These are phyloP conservation scores for Xiphorhynchus elegans DNA, from an alignment of 2,113 vertebrate species.

Conservation along the genomic window DNA sequence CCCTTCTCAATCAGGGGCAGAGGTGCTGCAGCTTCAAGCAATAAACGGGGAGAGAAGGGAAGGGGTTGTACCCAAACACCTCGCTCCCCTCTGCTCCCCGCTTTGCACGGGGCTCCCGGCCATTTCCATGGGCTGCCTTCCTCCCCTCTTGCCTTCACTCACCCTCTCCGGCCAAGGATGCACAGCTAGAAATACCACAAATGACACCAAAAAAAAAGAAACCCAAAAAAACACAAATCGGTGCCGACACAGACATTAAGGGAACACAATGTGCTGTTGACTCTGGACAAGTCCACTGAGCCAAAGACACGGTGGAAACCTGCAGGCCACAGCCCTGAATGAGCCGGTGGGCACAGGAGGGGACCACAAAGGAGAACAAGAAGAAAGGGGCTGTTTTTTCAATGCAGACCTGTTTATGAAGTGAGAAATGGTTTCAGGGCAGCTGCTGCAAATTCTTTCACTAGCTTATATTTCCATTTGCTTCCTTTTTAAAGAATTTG, in stretches of 20 bases:
- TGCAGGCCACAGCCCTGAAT: background rate
- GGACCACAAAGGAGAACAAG: conserved; percentile 55
- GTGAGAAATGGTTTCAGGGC: conserved; percentile 79
- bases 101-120: rapidly evolving
- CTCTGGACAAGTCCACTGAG: background rate
- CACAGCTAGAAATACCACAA: conserved; percentile 4
- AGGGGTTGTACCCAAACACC: rapidly evolving
- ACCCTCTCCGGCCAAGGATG: conserved; percentile 11
- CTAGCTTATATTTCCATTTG: conserved; percentile 81
- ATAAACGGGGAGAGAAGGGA: background rate
- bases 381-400: conserved; percentile 62
- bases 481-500: conserved; percentile 80
- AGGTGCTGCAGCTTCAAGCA: background rate
- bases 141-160: background rate
- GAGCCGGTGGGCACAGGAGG: conserved; percentile 44
- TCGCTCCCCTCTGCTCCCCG: background rate
- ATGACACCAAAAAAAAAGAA: background rate
- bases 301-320: conserved; percentile 16
- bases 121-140: background rate
- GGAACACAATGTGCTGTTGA: conserved; percentile 22
- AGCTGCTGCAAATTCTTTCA: conserved; percentile 80
- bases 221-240: background rate
- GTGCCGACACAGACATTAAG: background rate
- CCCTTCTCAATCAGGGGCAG: background rate
- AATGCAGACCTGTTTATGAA: conserved; percentile 81